These are phyloP conservation scores for Vanessa cardui DNA, from an alignment of 2,888 invertebrate species.

Conservation along the genomic window DNA sequence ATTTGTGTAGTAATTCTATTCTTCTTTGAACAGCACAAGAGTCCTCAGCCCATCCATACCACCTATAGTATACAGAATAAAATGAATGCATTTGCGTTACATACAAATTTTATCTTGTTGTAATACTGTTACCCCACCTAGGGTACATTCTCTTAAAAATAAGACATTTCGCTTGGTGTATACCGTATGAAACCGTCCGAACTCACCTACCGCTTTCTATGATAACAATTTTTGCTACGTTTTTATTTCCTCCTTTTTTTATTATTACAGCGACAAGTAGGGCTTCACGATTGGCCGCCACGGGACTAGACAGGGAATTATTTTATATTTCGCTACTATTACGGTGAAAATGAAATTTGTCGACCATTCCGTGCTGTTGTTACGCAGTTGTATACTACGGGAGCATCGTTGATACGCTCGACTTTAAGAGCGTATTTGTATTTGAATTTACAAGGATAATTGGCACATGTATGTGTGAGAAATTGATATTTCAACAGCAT, in stretches of 20 bases:
- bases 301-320: slow-evolving; percentile 48
- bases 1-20: too few relatives aligned
- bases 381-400: slow-evolving; percentile 15
- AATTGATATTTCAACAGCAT: background rate
- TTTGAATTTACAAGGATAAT: slow-evolving; percentile 13
- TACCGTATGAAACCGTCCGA: slow-evolving; percentile 44
- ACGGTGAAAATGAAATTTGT: slow-evolving; percentile 48
- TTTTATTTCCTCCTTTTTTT: slow-evolving; percentile 68
- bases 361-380: slow-evolving; percentile 15
- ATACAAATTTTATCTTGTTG: too few relatives aligned
- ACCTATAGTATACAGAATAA: too few relatives aligned
- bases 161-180: background rate
- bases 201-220: slow-evolving; percentile 61
- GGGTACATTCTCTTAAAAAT: background rate
- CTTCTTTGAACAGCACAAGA: too few relatives aligned
- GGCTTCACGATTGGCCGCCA: slow-evolving; percentile 48
- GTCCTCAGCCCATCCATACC: too few relatives aligned
- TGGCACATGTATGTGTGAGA: background rate
- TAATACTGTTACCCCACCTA: too few relatives aligned
- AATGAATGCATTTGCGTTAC: too few relatives aligned
- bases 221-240: slow-evolving; percentile 75
- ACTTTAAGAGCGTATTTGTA: slow-evolving; percentile 3
- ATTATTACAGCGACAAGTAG: slow-evolving; percentile 74
- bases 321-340: slow-evolving; percentile 50
- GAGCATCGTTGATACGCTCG: slow-evolving; percentile 14